Evolutionary conservation across 2,888 invertebrate species (phyloP).

Genomic region (Aleiodes testaceus): DNA sequence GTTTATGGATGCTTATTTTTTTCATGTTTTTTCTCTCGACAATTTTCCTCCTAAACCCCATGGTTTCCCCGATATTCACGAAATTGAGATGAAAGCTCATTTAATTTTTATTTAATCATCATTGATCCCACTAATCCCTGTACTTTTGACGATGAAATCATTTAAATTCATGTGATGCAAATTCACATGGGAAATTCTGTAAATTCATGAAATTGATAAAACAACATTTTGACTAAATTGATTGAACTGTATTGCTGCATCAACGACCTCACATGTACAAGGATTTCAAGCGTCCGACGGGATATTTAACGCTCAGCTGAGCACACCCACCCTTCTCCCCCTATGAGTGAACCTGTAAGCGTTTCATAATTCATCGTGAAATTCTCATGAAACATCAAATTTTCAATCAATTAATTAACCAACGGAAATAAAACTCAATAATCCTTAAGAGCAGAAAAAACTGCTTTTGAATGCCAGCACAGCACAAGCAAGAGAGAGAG

Average conservation of each 20-base stretch:
- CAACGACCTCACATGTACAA: slow-evolving; percentile 7
- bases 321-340: slow-evolving; percentile 1
- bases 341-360: too few species aligned
- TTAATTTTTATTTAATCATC: too few species aligned
- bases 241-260: slow-evolving; percentile 1
- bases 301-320: slow-evolving; percentile 30
- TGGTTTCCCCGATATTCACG: too few species aligned
- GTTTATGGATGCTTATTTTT: too few species aligned
- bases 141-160: too few species aligned
- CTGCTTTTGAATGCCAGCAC: slow-evolving; percentile 15
- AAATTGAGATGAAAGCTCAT: too few species aligned
- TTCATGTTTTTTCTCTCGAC: too few species aligned
- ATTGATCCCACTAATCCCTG: too few species aligned
- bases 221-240: slow-evolving; percentile 10
- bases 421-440: not conserved
- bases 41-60: too few species aligned
- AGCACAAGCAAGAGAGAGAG: slow-evolving; percentile 40
- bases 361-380: slow-evolving; percentile 19
- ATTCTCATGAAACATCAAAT: slow-evolving; percentile 8
- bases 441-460: not conserved
- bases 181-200: too few species aligned
- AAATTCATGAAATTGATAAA: not conserved
- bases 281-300: slow-evolving; percentile 25
- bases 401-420: slow-evolving; percentile 2
- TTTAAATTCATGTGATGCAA: too few species aligned